Evolutionary conservation across 2,113 vertebrate genomes (phyloP).

Genomic region (Lycaon pictus): DNA sequence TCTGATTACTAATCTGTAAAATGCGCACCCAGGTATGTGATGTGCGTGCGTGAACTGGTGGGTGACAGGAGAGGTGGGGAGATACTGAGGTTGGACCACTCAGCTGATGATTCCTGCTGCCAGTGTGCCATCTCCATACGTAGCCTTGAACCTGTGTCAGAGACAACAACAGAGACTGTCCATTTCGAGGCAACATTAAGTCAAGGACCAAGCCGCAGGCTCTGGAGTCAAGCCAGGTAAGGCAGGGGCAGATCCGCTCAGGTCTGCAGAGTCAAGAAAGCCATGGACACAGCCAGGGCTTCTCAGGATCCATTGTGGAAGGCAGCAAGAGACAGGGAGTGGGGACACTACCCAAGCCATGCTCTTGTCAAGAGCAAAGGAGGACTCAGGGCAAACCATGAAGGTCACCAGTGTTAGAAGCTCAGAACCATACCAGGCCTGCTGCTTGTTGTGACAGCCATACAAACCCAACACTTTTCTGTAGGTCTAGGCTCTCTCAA

Average conservation of each 20-base stretch:
- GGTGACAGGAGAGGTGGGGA: not conserved
- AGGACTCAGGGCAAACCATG: no score
- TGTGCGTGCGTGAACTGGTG: no score
- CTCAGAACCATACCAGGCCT: not conserved
- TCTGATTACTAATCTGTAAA: not conserved
- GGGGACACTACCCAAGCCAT: not conserved
- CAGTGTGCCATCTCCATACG: not conserved
- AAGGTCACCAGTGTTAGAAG: not conserved
- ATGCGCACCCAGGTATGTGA: not conserved
- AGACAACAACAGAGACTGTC: not conserved
- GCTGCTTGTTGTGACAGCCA: no score
- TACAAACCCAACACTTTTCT: not conserved
- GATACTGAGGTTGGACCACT: not conserved
- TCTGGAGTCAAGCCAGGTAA: not conserved
- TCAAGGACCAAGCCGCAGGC: not conserved
- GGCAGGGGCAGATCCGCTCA: not conserved
- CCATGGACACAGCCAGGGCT: not conserved
- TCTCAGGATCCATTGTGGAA: not conserved
- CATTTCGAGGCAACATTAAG: not conserved
- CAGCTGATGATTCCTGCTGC: not conserved
- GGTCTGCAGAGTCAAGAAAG: not conserved
- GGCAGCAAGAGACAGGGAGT: not conserved
- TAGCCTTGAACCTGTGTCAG: not conserved
- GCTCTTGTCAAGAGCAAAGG: not conserved
- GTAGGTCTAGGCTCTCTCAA: not conserved